Conservation (phyloP, 2,113 vertebrate species). For the Bufo bufo region DNA sequence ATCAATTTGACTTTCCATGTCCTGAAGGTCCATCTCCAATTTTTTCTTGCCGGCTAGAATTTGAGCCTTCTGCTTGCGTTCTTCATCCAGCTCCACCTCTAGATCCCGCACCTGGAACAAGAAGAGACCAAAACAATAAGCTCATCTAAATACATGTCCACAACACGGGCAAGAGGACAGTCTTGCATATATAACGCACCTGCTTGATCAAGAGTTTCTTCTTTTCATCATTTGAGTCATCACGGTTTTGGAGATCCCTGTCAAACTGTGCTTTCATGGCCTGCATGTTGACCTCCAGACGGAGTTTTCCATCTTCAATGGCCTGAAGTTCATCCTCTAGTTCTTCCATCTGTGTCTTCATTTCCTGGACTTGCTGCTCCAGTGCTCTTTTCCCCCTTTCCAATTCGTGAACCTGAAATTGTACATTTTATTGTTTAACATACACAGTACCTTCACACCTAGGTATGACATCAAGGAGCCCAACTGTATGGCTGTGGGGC, state of each 20-base stretch:
- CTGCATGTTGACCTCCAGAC: conserved; percentile 71
- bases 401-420: conserved; percentile 83
- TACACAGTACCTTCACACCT: background rate
- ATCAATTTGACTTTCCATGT: conserved; percentile 77
- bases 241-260: conserved; percentile 68
- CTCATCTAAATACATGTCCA: background rate
- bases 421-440: background rate
- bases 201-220: conserved; percentile 70
- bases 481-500: background rate
- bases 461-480: background rate
- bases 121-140: background rate
- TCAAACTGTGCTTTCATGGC: conserved; percentile 70
- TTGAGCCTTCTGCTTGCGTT: conserved; percentile 82
- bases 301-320: conserved; percentile 69
- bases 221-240: conserved; percentile 68
- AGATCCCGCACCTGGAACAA: conserved; percentile 77
- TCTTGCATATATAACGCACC: conserved; percentile 53
- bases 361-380: conserved; percentile 79
- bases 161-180: background rate
- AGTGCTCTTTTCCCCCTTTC: conserved; percentile 78
- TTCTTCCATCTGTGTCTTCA: conserved; percentile 76
- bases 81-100: conserved; percentile 84
- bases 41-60: conserved; percentile 79
- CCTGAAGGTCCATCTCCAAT: conserved; percentile 84
- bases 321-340: conserved; percentile 71